phyloP scores from a whole-genome alignment of 1,140 invertebrate species.

The Patella vulgata region DNA sequence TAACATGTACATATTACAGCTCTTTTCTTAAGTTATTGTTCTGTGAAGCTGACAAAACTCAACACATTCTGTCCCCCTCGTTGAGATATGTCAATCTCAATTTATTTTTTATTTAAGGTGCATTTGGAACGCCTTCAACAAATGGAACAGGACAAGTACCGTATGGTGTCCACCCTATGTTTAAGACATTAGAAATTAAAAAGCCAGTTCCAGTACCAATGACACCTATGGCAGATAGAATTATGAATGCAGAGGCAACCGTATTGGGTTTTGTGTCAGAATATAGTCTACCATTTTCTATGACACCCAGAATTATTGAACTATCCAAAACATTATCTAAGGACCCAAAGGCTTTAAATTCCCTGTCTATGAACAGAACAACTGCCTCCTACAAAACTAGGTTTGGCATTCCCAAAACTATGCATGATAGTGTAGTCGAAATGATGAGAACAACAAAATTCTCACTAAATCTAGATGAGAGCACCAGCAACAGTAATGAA shows the following conservation, averaged over 20 bases:
- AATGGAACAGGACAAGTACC: too few relatives aligned
- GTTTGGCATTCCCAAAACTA: slow-evolving; percentile 1
- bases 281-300: background rate
- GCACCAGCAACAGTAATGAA: background rate
- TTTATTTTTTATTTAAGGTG: too few relatives aligned
- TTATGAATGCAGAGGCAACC: background rate
- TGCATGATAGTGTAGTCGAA: background rate
- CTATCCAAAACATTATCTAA: background rate
- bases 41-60: too few relatives aligned
- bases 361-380: slow-evolving; percentile 7
- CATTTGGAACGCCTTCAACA: too few relatives aligned
- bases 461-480: slow-evolving; percentile 15
- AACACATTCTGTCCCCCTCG: too few relatives aligned
- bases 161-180: too few relatives aligned
- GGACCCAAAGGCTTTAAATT: slow-evolving; percentile 11
- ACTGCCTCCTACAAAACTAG: slow-evolving; percentile 18
- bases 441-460: slow-evolving; percentile 3
- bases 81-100: too few relatives aligned
- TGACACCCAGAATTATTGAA: slow-evolving; percentile 6
- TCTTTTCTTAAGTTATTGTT: too few relatives aligned
- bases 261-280: slow-evolving; percentile 3
- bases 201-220: slow-evolving; percentile 10
- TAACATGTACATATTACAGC: too few relatives aligned
- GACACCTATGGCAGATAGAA: slow-evolving; percentile 4
- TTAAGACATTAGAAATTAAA: too few relatives aligned